Evolutionary conservation across 1,140 invertebrate species (phyloP).

Genomic region (Formica selysi): DNA sequence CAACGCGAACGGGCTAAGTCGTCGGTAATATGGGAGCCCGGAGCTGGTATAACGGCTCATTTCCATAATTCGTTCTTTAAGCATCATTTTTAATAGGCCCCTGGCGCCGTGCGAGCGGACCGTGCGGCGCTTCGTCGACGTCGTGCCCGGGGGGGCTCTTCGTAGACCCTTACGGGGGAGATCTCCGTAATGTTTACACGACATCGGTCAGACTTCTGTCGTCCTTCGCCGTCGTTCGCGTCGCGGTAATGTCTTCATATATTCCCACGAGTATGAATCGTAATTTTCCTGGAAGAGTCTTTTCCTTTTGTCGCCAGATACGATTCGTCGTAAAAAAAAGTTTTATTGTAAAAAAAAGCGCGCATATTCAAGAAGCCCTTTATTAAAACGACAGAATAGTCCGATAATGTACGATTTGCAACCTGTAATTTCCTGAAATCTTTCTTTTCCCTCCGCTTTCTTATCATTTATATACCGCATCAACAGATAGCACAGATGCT

Average conservation of each 20-base stretch:
- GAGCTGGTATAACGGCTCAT: constrained; percentile 81
- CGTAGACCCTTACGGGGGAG: constrained; percentile 67
- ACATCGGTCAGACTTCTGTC: constrained; percentile 70
- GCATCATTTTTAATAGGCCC: constrained; percentile 85
- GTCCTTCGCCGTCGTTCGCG: constrained; percentile 53
- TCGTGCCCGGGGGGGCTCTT: constrained; percentile 39
- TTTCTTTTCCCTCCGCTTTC: constrained; percentile 2
- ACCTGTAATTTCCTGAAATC: neutral
- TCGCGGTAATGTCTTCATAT: constrained; percentile 63
- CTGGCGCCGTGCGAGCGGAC: constrained; percentile 80
- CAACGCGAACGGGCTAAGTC: constrained; percentile 82
- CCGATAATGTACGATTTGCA: neutral
- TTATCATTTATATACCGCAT: neutral
- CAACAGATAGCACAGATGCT: constrained; percentile 6
- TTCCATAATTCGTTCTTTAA: constrained; percentile 86
- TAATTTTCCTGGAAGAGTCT: neutral
- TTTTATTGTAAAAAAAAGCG: neutral
- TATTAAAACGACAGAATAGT: neutral
- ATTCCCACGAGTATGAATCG: neutral
- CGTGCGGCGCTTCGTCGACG: constrained; percentile 47
- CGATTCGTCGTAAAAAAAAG: neutral
- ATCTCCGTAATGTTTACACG: constrained; percentile 63
- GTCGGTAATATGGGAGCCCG: constrained; percentile 83
- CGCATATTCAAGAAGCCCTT: neutral
- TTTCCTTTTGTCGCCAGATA: neutral